Conservation (phyloP, 2,888 invertebrate species). For the Patella depressa region DNA sequence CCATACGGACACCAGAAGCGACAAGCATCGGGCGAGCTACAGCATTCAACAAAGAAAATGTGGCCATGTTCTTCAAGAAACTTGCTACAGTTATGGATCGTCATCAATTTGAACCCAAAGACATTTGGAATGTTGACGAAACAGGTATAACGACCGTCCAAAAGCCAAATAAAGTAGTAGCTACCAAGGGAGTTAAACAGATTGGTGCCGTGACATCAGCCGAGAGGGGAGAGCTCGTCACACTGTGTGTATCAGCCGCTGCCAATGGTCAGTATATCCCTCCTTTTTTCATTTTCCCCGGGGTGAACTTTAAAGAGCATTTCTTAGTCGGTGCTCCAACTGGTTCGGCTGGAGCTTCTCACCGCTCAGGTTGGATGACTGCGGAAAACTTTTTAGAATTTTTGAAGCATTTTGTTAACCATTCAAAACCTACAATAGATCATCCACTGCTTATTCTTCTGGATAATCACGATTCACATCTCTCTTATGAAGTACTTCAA, state of each 20-base stretch:
- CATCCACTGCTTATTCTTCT: no score
- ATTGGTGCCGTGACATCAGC: slow-evolving; percentile 34
- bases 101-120: slow-evolving; percentile 22
- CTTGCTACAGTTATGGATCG: slow-evolving; percentile 31
- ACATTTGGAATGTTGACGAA: slow-evolving; percentile 38
- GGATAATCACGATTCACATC: slow-evolving; percentile 61
- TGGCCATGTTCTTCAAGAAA: slow-evolving; percentile 31
- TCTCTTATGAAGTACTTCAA: no score
- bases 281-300: slow-evolving; percentile 33
- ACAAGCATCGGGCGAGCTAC: slow-evolving; percentile 35
- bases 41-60: slow-evolving; percentile 34
- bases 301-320: slow-evolving; percentile 23
- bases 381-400: slow-evolving; percentile 21
- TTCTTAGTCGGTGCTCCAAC: slow-evolving; percentile 9
- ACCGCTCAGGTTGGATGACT: slow-evolving; percentile 53
- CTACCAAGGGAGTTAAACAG: slow-evolving; percentile 32
- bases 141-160: slow-evolving; percentile 39
- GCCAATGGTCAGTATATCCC: slow-evolving; percentile 29
- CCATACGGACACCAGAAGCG: slow-evolving; percentile 30
- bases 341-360: slow-evolving; percentile 13
- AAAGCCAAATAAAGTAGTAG: slow-evolving; percentile 30
- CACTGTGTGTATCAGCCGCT: slow-evolving; percentile 4
- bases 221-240: slow-evolving; percentile 30
- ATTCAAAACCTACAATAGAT: slow-evolving; percentile 49
- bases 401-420: slow-evolving; percentile 59